Base-by-base conservation (phyloP, 2,888 invertebrate genomes). In the Shargacucullia verbasci region DNA sequence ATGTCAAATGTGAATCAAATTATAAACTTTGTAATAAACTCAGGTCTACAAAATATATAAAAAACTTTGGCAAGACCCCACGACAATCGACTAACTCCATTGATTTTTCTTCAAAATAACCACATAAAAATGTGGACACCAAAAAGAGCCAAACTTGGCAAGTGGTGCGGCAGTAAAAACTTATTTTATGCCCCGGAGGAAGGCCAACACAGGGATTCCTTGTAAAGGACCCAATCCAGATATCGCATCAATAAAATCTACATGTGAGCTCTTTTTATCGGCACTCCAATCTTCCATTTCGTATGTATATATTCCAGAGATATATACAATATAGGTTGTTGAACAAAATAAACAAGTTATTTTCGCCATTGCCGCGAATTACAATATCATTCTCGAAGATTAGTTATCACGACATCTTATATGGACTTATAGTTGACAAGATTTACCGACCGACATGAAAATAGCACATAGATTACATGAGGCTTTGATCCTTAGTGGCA, bases 161-260 rank as follows among this genome's bases (percentile, higher is more conserved):
- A 76, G 63, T 61, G 70, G 71, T 38, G 63, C 52, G 66, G 57
- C 63, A 66, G 70, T 80, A 73, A 78, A 75, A 80, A 70, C 67
- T 73, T 73, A 73, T 77, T 78, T 76, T 70, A 78, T 70, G 70
- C 66, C 57, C 38, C 38, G 46, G 52, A 61, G 44, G 54, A 40
- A 46, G 54, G 57, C 59, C 64, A 50, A 57, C 61, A 64, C 59
- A 58, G 59, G 60, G 67, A 63, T 71, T 60, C 62, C 74, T 74
- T 73, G 77, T 78, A 77, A 74, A 74, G 70, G 70, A 74, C 73
- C 76, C 72, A 75, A 73, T 80, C 73, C 67, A 73, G 69, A 79
- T 80, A 80, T 76, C 78, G 75, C 73, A 75, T 76, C 84, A 82
- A 84, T 84, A 85, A 82, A 82, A 85, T 85, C 79, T 83, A 79